Percentiles rank a stretch among this genome's conserved stretches.
Evolutionary conservation across 2,888 invertebrate genomes (phyloP).

Genomic region (Embidobia sp.): DNA sequence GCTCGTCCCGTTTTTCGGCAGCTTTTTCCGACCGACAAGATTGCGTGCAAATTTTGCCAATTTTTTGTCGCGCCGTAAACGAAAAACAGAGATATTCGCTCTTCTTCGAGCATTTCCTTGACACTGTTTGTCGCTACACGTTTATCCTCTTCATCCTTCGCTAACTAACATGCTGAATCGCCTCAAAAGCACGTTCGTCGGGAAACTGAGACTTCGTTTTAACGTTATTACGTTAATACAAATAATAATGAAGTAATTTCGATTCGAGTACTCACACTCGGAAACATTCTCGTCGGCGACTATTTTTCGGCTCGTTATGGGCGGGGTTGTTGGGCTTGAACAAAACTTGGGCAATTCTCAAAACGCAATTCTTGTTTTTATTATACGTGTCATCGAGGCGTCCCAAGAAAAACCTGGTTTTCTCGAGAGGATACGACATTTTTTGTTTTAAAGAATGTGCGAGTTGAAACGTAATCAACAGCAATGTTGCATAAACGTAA

Average conservation of each 20-base stretch:
- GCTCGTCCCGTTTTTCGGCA: background rate
- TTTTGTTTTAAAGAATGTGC: too few species aligned
- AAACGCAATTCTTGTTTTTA: too few species aligned
- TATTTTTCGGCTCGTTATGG: too few species aligned
- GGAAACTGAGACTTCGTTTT: slow-evolving; percentile 25
- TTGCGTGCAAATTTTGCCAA: slow-evolving; percentile 10
- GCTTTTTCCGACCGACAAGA: background rate
- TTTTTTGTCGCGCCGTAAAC: slow-evolving; percentile 27
- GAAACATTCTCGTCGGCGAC: too few species aligned
- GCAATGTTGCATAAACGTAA: too few species aligned
- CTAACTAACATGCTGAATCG: slow-evolving; percentile 14
- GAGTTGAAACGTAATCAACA: too few species aligned
- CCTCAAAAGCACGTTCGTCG: slow-evolving; percentile 25
- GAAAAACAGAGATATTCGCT: slow-evolving; percentile 15
- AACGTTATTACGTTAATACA: slow-evolving; percentile 23
- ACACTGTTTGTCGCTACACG: slow-evolving; percentile 28
- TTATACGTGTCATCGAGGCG: too few species aligned
- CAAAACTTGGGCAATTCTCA: too few species aligned
- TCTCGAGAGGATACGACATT: too few species aligned
- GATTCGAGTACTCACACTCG: slow-evolving; percentile 1
- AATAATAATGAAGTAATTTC: slow-evolving; percentile 1
- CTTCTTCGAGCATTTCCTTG: slow-evolving; percentile 33
- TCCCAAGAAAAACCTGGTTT: too few species aligned
- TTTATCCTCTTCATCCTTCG: slow-evolving; percentile 24
- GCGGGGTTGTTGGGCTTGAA: too few species aligned